Evolutionary conservation across 2,888 invertebrate species (phyloP), one percentile per base, ranked within the genome.

Genomic region (Hypomecis atomaria): DNA sequence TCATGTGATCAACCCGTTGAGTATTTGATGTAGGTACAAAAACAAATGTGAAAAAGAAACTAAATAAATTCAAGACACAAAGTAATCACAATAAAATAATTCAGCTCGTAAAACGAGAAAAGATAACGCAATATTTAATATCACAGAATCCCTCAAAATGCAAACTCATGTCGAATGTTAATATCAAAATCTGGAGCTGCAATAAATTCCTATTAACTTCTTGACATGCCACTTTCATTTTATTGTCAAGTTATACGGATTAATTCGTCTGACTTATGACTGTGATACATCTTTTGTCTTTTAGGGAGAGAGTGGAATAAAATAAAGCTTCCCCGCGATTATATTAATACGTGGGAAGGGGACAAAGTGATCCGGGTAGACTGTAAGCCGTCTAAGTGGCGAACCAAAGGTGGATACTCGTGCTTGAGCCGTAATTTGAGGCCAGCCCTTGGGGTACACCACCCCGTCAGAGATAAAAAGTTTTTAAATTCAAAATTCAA

Each of bases 201-300:
- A 89, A 88, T 88, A 90, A 88, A 85, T 90, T 86, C 85, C 87
- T 88, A 88, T 93, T 89, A 87, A 90, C 91, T 88, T 88, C 90
- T 85, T 88, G 83, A 85, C 87, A 89, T 85, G 89, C 88, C 82
- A 87, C 89, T 88, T 90, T 85, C 80, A 89, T 89, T 90, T 90
- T 89, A 86, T 90, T 93, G 85, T 88, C 86, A 83, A 92, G 88
- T 88, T 89, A 89, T 90, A 90, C 86, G 87, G 93, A 91, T 92
- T 93, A 93, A 88, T 92, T 89, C 85, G 79, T 86, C 80, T 91
- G 90, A 92, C 93, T 93, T 90, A 93, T 92, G 88, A 92, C 90
- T 87, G 92, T 85, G 86, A 93, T 94, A 89, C 87, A 90, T 93
- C 87, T 87, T 76, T 85, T 84, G 88, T 87, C 87, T 84, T 81